Evolutionary conservation across 2,113 vertebrate genomes (phyloP), one percentile per base, ranked within the genome.

Genomic region (Apteryx mantelli): DNA sequence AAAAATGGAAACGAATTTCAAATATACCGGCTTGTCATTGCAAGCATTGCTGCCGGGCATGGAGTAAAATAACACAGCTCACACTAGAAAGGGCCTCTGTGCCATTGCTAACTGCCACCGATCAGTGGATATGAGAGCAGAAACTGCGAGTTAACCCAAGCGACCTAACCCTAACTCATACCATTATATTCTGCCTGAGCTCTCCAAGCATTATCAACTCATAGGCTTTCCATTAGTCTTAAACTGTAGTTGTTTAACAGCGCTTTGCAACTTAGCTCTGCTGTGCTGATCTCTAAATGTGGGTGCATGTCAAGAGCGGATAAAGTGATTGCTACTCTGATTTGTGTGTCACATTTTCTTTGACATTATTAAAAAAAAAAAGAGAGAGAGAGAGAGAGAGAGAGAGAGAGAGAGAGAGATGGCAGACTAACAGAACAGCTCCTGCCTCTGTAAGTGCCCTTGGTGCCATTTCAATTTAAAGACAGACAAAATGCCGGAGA

Each of bases 341-440:
- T 50, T 42, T 70, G 8, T 30, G 19, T 30, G 26, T 17, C 3
- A 10, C 30, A 21, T 58, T 86, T 90, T 66, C 34, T 64, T 50
- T 20, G 36, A 22, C 13, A 58, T 14, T 64, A 28, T 46, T 6
- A 11, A 3, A 24, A 0, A 30, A 61, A 69, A 40, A 14, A n/a
- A 44, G 25, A 61, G 64, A 40, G 38, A 15, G 2, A 1, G 1
- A 2, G 1, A 38, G 18, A 16, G 12, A 0, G 25, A 61, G 64
- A 40, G 38, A 15, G 2, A 1, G 1, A 2, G 1, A 38, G 18
- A 16, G 12, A 14, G 5, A 0, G 4, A 5, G 38, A 4, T 5
- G 34, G 79, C 83, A 15, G 34, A 18, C 48, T 0, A 55, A 21
- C 9, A 50, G 53, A 71, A 71, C n/a, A 65, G 25, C 18, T 88